phyloP scores from a whole-genome alignment of 2,113 vertebrate genomes.

The Chaenocephalus aceratus region DNA sequence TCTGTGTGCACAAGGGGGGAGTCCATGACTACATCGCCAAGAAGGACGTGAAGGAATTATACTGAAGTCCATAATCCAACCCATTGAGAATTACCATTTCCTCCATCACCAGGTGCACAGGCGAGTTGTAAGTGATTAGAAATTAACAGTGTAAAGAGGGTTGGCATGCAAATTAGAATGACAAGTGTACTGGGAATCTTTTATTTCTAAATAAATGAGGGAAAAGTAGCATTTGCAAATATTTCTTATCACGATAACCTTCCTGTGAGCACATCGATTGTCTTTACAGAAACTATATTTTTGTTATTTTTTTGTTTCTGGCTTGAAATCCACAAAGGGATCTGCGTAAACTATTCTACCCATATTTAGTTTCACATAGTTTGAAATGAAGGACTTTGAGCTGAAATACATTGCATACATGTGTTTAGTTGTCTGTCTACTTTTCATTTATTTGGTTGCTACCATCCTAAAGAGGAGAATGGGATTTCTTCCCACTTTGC shows the following conservation, averaged over 20 bases:
- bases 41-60: conserved; percentile 33
- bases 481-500: background rate
- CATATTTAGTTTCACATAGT: background rate
- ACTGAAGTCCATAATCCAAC: conserved; percentile 54
- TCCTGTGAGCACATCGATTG: background rate
- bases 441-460: background rate
- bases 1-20: conserved; percentile 85
- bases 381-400: background rate
- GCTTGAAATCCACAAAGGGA: background rate
- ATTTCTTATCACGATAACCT: background rate
- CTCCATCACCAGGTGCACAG: conserved; percentile 68
- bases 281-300: background rate
- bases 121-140: conserved; percentile 47
- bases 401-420: background rate
- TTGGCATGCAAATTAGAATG: conserved; percentile 61
- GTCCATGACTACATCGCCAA: conserved; percentile 60
- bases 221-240: background rate
- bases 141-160: conserved; percentile 37
- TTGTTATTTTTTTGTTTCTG: background rate
- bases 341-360: conserved; percentile 3
- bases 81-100: conserved; percentile 57
- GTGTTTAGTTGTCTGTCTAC: background rate
- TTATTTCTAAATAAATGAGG: background rate
- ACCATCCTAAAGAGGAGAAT: background rate
- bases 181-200: background rate